A percentile compares a stretch with the other conserved stretches of the same genome.
Conservation (phyloP, 2,797 vertebrate genomes). For the Poeciliopsis infans region DNA sequence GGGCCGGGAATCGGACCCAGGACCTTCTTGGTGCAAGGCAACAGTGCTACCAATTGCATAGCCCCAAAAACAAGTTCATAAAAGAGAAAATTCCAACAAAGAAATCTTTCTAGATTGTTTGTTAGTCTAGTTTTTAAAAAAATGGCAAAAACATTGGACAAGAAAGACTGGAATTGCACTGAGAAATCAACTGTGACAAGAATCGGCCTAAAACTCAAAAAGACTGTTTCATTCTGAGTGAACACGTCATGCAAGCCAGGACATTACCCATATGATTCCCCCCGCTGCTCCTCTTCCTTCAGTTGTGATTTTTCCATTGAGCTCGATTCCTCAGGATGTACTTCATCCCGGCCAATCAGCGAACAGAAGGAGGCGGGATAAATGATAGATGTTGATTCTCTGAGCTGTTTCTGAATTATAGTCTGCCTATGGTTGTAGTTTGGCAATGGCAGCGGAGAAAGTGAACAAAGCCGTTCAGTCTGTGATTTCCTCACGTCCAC, state of each 20-base stretch:
- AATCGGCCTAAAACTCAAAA: background rate
- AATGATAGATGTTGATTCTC: too few species aligned
- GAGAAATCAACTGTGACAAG: background rate
- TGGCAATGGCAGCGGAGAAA: background rate
- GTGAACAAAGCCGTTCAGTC: background rate
- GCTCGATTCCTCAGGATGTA: background rate
- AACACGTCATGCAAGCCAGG: background rate
- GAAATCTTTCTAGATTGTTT: background rate
- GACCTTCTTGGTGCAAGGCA: too few species aligned
- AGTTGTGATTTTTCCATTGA: background rate
- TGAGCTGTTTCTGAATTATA: background rate
- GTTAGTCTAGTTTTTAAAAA: background rate
- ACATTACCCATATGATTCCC: background rate
- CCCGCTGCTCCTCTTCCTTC: background rate
- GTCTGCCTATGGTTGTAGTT: background rate
- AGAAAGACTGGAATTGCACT: background rate
- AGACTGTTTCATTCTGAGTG: background rate
- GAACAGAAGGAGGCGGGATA: too few species aligned
- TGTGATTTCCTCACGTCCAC: background rate
- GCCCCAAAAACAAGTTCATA: background rate
- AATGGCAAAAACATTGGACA: background rate
- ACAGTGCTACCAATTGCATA: too few species aligned
- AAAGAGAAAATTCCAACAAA: background rate
- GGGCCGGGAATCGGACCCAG: too few species aligned
- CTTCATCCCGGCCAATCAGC: too few species aligned